Percentiles rank a stretch among this genome's conserved stretches.
These are phyloP conservation scores for Holothuria glaberrima DNA, from an alignment of 35 echinoderm and acorn worm genomes.

Conservation along the genomic window DNA sequence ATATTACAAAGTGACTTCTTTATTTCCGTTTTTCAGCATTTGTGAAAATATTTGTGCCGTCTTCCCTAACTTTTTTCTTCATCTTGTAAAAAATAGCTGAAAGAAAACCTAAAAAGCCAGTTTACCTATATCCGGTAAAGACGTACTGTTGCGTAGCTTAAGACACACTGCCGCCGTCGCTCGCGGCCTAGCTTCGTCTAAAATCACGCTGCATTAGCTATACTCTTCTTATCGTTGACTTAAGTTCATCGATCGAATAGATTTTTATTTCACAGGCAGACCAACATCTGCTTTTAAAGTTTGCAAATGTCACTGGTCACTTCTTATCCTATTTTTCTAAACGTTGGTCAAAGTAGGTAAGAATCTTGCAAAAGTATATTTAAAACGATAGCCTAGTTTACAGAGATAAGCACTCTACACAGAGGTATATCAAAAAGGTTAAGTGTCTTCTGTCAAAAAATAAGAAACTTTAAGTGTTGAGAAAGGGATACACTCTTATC, in stretches of 20 bases:
- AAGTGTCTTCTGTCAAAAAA: no score
- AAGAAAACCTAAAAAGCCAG: no score
- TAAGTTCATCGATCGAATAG: constrained; percentile 2
- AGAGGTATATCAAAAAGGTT: no score
- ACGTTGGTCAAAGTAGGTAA: no score
- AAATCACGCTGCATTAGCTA: constrained; percentile 45
- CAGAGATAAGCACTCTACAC: no score
- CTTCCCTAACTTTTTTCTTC: no score
- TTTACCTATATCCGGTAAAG: neutral
- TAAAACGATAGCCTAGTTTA: no score
- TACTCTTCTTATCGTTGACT: neutral
- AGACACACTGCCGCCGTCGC: constrained; percentile 33
- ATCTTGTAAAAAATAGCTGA: no score
- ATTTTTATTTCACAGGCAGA: constrained; percentile 1
- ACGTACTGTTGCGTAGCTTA: constrained; percentile 31
- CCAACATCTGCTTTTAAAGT: constrained; percentile 41
- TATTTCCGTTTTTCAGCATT: neutral
- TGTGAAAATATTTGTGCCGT: no score
- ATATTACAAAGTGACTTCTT: neutral
- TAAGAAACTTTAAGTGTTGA: no score
- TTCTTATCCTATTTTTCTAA: neutral
- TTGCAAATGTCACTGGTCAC: constrained; percentile 28
- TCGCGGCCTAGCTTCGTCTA: constrained; percentile 22
- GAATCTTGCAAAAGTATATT: no score
- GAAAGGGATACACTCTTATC: no score